Evolutionary conservation across 2,113 vertebrate genomes (phyloP), one percentile per base, ranked within the genome.

Genomic region (Cavia aperea): DNA sequence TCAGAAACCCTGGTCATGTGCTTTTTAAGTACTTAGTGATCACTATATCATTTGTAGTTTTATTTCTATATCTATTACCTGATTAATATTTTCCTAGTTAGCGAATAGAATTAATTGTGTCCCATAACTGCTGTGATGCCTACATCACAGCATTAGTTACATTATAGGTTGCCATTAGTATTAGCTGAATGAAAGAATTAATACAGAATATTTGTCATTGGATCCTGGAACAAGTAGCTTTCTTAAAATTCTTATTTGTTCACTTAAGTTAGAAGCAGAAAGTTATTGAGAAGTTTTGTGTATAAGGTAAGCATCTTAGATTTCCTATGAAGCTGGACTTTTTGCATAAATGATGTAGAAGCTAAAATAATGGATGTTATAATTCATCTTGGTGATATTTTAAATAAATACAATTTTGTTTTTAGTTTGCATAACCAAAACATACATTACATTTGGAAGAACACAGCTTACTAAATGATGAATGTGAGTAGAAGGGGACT

Each of bases 281-380:
- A 43, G 78, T 63, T 81, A 78, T 54, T 82, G 77, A 91, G 54
- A 68, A 82, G 31, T 70, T 86, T 31, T 75, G 16, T 36, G 33
- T 66, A 18, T 62, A 81, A 63, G 51, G 24, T 1, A 43, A 14
- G 10, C 36, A 81, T 93, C 72, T 96, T 85, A 88, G 89, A 91
- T 88, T 95, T 88, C 78, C 43, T 51, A 58, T 36, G 49, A 94
- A 93, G 90, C 51, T 78, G 13, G 60, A 70, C 75, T 26, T 85
- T 88, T 88, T 89, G 26, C 31, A 33, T 84, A 83, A 87, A 18
- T 85, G 66, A 89, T 85, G n/a, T 43, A 94, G 29, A 92, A 33
- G 21, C 21, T 93, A 79, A 65, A 89, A 90, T 89, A 94, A 93
- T 89, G 10, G 63, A 79, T 82, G 49, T 86, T 87, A 60, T 90